Percentiles rank a stretch among this genome's conserved stretches.
phyloP scores from a whole-genome alignment of 35 echinoderm and acorn worm genomes.

The Ptychodera flava region DNA sequence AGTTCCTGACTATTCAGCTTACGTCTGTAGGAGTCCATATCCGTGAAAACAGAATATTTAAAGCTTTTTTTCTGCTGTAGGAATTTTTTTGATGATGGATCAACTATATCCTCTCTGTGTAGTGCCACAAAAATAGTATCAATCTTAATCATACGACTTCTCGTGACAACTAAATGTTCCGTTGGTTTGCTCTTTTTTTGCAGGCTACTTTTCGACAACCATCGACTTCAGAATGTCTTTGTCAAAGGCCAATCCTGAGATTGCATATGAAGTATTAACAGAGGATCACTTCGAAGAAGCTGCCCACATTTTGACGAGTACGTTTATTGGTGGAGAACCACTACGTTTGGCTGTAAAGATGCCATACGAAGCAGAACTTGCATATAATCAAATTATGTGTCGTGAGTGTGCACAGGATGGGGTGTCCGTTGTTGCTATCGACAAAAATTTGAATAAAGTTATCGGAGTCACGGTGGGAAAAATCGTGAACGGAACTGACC shows the following conservation, averaged over 20 bases:
- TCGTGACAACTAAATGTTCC: too few species aligned
- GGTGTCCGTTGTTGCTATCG: background rate
- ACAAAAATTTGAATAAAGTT: background rate
- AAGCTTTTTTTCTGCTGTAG: too few species aligned
- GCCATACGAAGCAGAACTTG: background rate
- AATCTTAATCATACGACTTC: too few species aligned
- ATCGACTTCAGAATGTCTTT: too few species aligned
- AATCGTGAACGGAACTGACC: background rate
- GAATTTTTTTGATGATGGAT: too few species aligned
- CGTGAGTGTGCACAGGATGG: background rate
- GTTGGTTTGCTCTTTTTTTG: too few species aligned
- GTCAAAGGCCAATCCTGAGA: background rate
- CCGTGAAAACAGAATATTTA: too few species aligned
- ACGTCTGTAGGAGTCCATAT: too few species aligned
- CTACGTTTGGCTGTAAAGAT: background rate
- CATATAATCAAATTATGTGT: background rate
- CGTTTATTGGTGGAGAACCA: background rate
- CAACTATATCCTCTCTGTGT: too few species aligned
- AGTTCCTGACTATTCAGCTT: too few species aligned
- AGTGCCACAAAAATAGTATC: too few species aligned
- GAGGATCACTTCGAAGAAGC: background rate
- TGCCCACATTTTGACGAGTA: background rate
- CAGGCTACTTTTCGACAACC: too few species aligned
- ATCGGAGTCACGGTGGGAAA: background rate
- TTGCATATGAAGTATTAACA: background rate